Base-by-base conservation (phyloP, 2,113 vertebrate species). In the Centropus bengalensis region DNA sequence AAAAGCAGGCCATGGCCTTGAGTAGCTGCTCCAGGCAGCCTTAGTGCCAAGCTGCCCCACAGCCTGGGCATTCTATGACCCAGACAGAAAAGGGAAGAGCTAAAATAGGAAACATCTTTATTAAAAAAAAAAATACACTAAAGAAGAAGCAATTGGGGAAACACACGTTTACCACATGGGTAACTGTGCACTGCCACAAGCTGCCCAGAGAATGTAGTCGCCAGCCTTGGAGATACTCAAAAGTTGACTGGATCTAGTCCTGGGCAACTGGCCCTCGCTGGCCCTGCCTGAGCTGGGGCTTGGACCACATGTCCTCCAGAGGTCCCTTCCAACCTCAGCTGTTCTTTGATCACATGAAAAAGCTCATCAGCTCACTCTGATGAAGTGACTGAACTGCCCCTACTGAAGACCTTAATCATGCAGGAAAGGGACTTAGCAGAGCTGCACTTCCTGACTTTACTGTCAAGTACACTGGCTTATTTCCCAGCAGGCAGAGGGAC, bases 171-270 rank as follows among this genome's bases (percentile, higher is more conserved):
- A 42, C 28, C 44, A 16, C 58, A 30, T 54, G 5, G 3, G 55
- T 33, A 3, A 76, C 52, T 6, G 15, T 86, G 9, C 19, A 27
- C 4, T 7, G 2, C 33, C 24, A 32, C 8, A 58, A 30, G 36
- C 5, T 84, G 42, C 42, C 13, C 28, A 26, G 17, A 14, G 27
- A 59, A 12, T 13, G 7, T 3, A 20, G 16, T 36, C 42, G 70
- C 22, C 30, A 14, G 16, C 21, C 21, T 17, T 19, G 22, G 32
- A 94, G 32, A 60, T 7, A 45, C 4, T 40, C n/a, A 55, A 40
- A 74, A 71, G 13, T n/a, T 6, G 4, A 7, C 1, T 10, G 27
- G 13, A 54, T 3, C 0, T 0, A 0, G 8, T 33, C 28, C 52
- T 55, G 14, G 42, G 20, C 22, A 54, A 33, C 2, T 4, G 0